Conservation (phyloP, 2,888 invertebrate species). For the Nemotelus nigrinus region DNA sequence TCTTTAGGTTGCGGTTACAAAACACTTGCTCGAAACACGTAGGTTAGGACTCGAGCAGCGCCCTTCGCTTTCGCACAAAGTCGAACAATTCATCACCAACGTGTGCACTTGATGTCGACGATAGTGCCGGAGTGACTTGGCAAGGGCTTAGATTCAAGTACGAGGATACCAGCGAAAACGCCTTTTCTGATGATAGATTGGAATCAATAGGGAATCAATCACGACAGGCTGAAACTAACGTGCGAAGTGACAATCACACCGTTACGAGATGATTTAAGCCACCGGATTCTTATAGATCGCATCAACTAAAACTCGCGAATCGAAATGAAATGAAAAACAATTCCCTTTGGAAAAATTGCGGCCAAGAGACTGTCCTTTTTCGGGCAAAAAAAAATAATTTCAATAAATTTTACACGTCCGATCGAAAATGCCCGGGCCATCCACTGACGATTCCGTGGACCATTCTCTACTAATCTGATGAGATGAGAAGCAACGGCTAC, state of each 20-base stretch:
- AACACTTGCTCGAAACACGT: slow-evolving; percentile 4
- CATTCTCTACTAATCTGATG: slow-evolving; percentile 32
- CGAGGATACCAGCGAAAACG: slow-evolving; percentile 21
- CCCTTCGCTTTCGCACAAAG: slow-evolving; percentile 3
- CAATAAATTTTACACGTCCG: slow-evolving; percentile 30
- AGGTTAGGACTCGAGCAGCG: slow-evolving; percentile 10
- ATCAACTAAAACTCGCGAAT: background rate
- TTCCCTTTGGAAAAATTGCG: slow-evolving; percentile 6
- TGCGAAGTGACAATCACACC: background rate
- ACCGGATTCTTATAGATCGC: background rate
- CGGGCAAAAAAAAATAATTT: background rate
- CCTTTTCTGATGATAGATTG: slow-evolving; percentile 23
- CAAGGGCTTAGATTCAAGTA: background rate
- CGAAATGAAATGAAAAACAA: slow-evolving; percentile 13
- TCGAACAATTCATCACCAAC: slow-evolving; percentile 29
- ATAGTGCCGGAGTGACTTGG: slow-evolving; percentile 1
- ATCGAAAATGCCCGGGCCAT: slow-evolving; percentile 45
- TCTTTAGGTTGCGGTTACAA: slow-evolving; percentile 29
- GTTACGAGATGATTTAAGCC: background rate
- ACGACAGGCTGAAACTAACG: background rate
- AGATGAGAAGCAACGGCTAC: slow-evolving; percentile 28
- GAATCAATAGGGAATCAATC: slow-evolving; percentile 43
- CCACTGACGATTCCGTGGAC: slow-evolving; percentile 44
- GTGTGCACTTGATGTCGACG: slow-evolving; percentile 2
- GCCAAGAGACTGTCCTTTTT: slow-evolving; percentile 5